Evolutionary conservation across 2,888 invertebrate genomes (phyloP).

Genomic region (Euproctis similis): DNA sequence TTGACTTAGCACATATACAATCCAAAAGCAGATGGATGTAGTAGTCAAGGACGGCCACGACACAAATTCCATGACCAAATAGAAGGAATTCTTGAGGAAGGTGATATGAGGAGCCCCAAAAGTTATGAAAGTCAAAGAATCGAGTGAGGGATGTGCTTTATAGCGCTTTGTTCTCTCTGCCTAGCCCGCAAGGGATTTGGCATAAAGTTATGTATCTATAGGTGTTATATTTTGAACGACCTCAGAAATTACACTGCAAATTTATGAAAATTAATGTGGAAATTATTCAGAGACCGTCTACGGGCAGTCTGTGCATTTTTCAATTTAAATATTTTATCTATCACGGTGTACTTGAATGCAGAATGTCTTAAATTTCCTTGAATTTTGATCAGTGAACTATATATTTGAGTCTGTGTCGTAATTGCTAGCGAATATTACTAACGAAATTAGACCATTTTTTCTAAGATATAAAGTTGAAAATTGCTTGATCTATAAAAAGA

Average conservation of each 20-base stretch:
- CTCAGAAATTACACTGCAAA: constrained; percentile 63
- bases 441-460: constrained; percentile 3
- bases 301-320: constrained; percentile 67
- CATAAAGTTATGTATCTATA: no score
- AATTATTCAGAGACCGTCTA: constrained; percentile 60
- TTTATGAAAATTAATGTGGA: constrained; percentile 69
- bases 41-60: no score
- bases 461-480: constrained; percentile 23
- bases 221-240: constrained; percentile 40
- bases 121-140: no score
- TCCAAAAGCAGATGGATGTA: no score
- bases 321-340: constrained; percentile 60
- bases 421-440: constrained; percentile 34
- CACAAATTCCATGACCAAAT: no score
- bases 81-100: no score
- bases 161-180: no score
- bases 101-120: no score
- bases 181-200: no score
- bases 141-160: no score
- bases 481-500: constrained; percentile 23
- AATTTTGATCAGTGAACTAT: constrained; percentile 64
- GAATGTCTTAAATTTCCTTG: constrained; percentile 70
- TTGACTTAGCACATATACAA: no score
- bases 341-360: constrained; percentile 66
- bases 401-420: constrained; percentile 45